These are phyloP conservation scores for Calypte anna DNA, from an alignment of 2,113 vertebrate genomes.

Conservation along the genomic window DNA sequence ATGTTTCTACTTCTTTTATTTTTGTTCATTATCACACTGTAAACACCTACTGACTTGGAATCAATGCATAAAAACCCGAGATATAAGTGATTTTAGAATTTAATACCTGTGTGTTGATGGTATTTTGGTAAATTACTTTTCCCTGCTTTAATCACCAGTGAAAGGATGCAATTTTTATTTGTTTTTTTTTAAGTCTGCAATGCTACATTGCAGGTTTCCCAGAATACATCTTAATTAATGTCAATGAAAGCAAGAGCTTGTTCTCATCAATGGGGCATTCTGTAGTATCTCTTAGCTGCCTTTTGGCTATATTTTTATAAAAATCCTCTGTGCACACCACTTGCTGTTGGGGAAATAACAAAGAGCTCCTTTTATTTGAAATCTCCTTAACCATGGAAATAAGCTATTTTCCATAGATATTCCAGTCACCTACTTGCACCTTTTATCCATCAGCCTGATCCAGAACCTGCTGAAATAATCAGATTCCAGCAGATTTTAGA, in stretches of 20 bases:
- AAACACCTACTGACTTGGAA: not conserved
- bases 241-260: conserved; percentile 4
- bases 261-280: conserved; percentile 19
- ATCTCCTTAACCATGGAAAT: not conserved
- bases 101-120: not conserved
- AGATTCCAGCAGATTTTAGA: not conserved
- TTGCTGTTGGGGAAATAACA: not conserved
- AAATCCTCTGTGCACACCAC: not conserved
- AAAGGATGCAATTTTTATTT: not conserved
- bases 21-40: not conserved
- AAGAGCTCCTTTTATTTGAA: not conserved
- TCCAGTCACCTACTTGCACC: not conserved
- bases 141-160: not conserved
- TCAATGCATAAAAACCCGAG: not conserved
- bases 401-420: not conserved
- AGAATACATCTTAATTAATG: conserved; percentile 4
- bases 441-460: not conserved
- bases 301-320: conserved; percentile 8
- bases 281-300: not conserved
- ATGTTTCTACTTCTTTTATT: not conserved
- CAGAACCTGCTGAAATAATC: not conserved
- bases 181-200: not conserved
- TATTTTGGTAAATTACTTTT: not conserved
- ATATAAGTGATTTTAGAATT: not conserved
- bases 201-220: not conserved